These are phyloP conservation scores for Andrena haemorrhoa DNA, from an alignment of 2,888 invertebrate genomes.

Conservation along the genomic window DNA sequence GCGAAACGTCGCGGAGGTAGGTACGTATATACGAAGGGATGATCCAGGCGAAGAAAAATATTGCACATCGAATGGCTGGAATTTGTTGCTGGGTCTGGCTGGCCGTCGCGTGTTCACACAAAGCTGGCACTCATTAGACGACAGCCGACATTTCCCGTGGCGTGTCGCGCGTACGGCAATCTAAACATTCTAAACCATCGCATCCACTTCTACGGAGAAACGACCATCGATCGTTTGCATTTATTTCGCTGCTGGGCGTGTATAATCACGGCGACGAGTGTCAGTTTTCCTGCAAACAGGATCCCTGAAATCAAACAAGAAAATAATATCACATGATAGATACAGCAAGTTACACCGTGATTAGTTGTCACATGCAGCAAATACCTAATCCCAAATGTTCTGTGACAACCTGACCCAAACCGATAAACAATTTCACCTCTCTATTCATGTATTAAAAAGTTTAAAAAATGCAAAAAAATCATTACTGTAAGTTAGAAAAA, in stretches of 20 bases:
- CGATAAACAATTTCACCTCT: too few species aligned
- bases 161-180: constrained; percentile 20
- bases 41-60: background rate
- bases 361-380: too few species aligned
- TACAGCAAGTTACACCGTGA: too few species aligned
- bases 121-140: constrained; percentile 8
- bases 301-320: too few species aligned
- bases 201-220: background rate
- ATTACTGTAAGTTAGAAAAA: too few species aligned
- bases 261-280: constrained; percentile 2
- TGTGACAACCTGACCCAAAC: too few species aligned
- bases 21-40: background rate
- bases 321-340: too few species aligned
- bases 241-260: constrained; percentile 27
- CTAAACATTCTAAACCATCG: constrained; percentile 11
- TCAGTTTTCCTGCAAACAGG: too few species aligned
- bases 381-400: too few species aligned
- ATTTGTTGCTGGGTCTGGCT: constrained; percentile 13
- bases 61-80: background rate
- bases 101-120: constrained; percentile 22
- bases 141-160: constrained; percentile 26
- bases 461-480: too few species aligned
- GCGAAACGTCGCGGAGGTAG: background rate
- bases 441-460: too few species aligned
- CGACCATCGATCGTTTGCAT: constrained; percentile 44